Evolutionary conservation across 2,797 vertebrate species (phyloP), one percentile per base, ranked within the genome.

Genomic region (Sebastes oblongus): DNA sequence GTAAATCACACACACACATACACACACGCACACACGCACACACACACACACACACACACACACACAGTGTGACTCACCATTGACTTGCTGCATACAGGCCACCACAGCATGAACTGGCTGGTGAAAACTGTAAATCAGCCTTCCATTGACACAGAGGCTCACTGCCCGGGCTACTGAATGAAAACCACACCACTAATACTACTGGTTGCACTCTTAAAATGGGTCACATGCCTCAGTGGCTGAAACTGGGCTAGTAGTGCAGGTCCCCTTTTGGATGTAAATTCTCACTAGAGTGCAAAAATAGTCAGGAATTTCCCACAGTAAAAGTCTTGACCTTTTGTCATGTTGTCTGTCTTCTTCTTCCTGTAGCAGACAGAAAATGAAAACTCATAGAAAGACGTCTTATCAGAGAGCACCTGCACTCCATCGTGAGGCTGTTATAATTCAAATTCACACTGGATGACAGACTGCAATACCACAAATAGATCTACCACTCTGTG

Each of bases 61-160:
- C 18, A 50, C 46, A 20, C 46, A 50, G 71, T 88, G 82, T 83
- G 85, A 90, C 83, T 91, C 85, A 91, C 81, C 84, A 88, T 62
- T 86, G 73, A 86, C 84, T 89, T 84, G 77, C 84, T 89, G 82
- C 83, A 81, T 81, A 62, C 81, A 82, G 87, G 89, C 77, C 73
- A 86, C 68, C 85, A 83, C 77, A 80, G 78, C 78, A 79, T 46
- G 25, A 66, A 71, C 62, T 46, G 60, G 70, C 68, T 82, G 72
- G 11, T 85, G 83, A 84, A 91, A 72, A 64, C 67, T 78, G 36
- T 90, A 86, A 94, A 93, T 93, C 83, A 85, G 73, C 30, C 75
- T 81, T 68, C 80, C 80, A 89, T 86, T 87, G 39, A 42, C 83
- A 88, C 18, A 66, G 54, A 61, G 72, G 64, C 72, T 85, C 69